Evolutionary conservation across 2,888 invertebrate species (phyloP).

Genomic region (Molorchus minor): DNA sequence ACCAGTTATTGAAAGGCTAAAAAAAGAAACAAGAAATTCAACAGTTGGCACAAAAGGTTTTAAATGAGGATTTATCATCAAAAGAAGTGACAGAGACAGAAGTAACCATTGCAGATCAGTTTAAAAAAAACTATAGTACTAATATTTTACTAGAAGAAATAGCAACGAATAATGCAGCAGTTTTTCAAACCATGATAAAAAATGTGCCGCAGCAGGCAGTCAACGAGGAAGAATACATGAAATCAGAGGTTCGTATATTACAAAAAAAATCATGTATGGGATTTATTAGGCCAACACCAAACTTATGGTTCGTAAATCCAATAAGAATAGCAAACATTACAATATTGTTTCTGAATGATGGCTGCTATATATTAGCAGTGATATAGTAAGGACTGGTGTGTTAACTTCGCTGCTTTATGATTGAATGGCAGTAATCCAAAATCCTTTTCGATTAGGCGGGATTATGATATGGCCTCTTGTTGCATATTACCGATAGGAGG

Average conservation of each 20-base stretch:
- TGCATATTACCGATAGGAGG: too few relatives aligned
- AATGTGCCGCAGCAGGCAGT: constrained; percentile 44
- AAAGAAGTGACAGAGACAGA: constrained; percentile 11
- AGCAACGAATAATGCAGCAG: constrained; percentile 69
- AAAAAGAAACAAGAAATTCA: constrained; percentile 50
- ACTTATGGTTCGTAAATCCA: too few relatives aligned
- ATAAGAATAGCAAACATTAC: too few relatives aligned
- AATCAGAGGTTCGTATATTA: constrained; percentile 66
- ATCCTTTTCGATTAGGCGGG: too few relatives aligned
- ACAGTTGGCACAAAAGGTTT: constrained; percentile 46
- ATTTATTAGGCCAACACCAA: neutral
- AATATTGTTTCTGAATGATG: too few relatives aligned
- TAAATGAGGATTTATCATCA: constrained; percentile 30
- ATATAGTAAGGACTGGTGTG: too few relatives aligned
- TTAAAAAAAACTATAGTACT: constrained; percentile 24
- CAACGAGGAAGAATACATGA: constrained; percentile 63
- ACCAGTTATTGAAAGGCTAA: constrained; percentile 48
- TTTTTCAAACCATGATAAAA: constrained; percentile 70
- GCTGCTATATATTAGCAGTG: too few relatives aligned
- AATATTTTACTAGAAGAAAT: constrained; percentile 65
- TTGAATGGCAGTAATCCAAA: too few relatives aligned
- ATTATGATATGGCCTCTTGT: too few relatives aligned
- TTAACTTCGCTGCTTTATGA: too few relatives aligned
- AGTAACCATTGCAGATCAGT: constrained; percentile 23
- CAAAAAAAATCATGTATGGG: neutral